Base-by-base conservation (phyloP, 2,113 vertebrate genomes). In the Engraulis encrasicolus region DNA sequence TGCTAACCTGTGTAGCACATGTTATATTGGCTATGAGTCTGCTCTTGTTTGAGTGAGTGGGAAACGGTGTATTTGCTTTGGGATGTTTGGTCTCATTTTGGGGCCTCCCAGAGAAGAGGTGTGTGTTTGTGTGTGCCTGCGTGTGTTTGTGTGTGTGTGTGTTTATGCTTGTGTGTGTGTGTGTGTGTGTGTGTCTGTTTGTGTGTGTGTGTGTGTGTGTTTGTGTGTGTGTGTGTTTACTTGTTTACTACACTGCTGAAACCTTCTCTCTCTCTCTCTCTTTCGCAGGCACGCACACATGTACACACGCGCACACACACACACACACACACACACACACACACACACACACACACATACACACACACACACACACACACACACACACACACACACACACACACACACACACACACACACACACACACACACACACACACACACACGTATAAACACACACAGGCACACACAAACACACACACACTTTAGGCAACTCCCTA, bases 41-140 rank as follows among this genome's bases (percentile, higher is more conserved):
- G 40, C n/a, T n/a, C n/a, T n/a, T 45, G n/a, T 74, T n/a, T 66
- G 58, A 27, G 23, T 66, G 58, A 27, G 58, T 66, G 58, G n/a
- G 58, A 12, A 23, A n/a, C n/a, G n/a, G 23, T 27, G 23, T 27
- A 23, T 27, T 6, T 66, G 40, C 9, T 3, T 45, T 3, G 3
- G 40, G 3, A 9, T 9, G 40, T 45, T 58, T 79, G 31, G 77
- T 77, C 79, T 54, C 0, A 45, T 45, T 80, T 45, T 84, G 82
- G 38, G 38, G 84, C 79, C 31, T 58, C 27, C 40, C 50, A 61
- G 79, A 74, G n/a, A n/a, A n/a, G n/a, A n/a, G n/a, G 1, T 85
- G 14, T 40, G 52, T 85, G 78, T 85, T 66, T 52, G 36, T 82
- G 78, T 50, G 82, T 78, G 78, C 78, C 50, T 37, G 45, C 79